Evolutionary conservation across 2,797 vertebrate genomes (phyloP).

Genomic region (Petrocephalus sullivani): DNA sequence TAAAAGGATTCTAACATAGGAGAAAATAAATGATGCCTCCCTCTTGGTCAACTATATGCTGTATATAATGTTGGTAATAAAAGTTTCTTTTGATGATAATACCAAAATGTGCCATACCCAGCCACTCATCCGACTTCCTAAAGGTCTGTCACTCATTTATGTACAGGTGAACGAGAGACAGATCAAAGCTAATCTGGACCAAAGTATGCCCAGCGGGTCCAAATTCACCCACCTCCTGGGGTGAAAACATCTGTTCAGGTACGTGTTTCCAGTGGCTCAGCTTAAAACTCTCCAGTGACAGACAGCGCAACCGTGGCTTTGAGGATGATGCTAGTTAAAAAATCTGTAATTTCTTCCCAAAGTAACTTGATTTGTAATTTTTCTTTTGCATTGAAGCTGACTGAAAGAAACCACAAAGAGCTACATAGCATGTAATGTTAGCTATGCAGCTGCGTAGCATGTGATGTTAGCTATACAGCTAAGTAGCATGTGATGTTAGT

Average conservation of each 20-base stretch:
- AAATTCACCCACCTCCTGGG: not conserved
- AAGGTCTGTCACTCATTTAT: not conserved
- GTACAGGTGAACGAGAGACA: not conserved
- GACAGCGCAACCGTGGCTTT: not conserved
- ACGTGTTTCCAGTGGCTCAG: not conserved
- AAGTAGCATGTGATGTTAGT: too few species aligned
- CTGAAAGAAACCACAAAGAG: not conserved
- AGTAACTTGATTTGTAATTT: not conserved
- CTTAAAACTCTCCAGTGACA: not conserved
- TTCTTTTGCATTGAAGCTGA: not conserved
- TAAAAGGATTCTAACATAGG: not conserved
- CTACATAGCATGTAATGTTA: not conserved
- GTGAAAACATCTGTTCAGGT: not conserved
- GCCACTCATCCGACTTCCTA: not conserved
- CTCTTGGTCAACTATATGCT: not conserved
- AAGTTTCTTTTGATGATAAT: not conserved
- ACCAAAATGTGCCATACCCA: not conserved
- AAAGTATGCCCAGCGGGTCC: not conserved
- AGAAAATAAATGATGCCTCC: not conserved
- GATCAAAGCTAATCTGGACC: constrained; percentile 3
- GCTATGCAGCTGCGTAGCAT: not conserved
- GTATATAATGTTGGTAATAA: not conserved
- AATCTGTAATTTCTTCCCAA: not conserved
- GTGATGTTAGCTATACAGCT: not conserved
- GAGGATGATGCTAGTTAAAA: not conserved